Evolutionary conservation across 1,140 invertebrate genomes (phyloP), one percentile per base, ranked within the genome.

Genomic region (Ostrea edulis): DNA sequence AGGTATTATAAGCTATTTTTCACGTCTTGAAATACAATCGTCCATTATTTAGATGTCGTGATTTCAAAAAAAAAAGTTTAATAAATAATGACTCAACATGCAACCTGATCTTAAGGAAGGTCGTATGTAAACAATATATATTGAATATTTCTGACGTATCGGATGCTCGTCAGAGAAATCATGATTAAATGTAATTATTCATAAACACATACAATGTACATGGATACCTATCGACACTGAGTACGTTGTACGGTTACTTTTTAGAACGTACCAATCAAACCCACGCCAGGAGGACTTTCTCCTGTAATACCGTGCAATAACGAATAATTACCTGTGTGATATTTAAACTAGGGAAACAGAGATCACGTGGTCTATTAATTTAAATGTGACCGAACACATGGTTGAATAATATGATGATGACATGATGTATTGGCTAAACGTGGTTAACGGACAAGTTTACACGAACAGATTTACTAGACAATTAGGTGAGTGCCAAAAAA

Each of bases 401-500:
- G 68, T 5, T 12, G 8, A 71, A 8, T 29, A 35, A 71, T 8
- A 35, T 25, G 65, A 29, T 35, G 20, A n/a, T n/a, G 55, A 62
- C 55, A 62, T 20, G 55, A 77, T 77, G 68, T 77, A 77, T 35
- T 77, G 68, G 68, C 17, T 77, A 25, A 77, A 77, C 68, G 68
- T 77, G 25, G 25, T 77, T 29, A 77, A 77, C 17, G 68, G 68
- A 11, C 68, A 77, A 14, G 7, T 77, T 22, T 77, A 35, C 25
- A 25, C 68, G 8, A 25, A 77, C 68, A 25, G 68, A 9, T 77
- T 77, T 8, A 77, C 68, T 11, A 77, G 68, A 17, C 68, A 77
- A 29, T 77, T 29, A 7, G 68, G 68, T 77, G 29, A 77, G 68
- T 77, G 5, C 25, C 8, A 9, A n/a, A n/a, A n/a, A n/a, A n/a